Percentiles rank a stretch among this genome's conserved stretches.
These are phyloP conservation scores for Tragelaphus eurycerus DNA, from an alignment of 2,797 vertebrate species.

Conservation along the genomic window DNA sequence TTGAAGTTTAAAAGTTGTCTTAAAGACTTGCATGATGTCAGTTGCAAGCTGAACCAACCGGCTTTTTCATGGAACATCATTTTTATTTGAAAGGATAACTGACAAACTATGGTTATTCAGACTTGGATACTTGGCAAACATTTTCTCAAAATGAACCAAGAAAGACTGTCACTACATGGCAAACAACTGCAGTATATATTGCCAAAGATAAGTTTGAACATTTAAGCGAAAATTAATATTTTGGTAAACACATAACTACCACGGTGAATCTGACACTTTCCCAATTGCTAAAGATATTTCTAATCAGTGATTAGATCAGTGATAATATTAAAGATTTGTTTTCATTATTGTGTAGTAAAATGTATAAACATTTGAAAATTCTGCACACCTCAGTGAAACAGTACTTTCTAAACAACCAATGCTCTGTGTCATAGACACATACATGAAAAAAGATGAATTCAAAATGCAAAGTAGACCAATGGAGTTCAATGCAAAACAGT, in stretches of 20 bases:
- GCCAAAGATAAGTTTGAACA: background rate
- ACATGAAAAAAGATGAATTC: background rate
- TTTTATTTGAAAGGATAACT: constrained; percentile 13
- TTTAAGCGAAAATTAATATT: constrained; percentile 26
- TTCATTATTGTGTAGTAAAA: background rate
- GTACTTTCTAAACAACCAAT: background rate
- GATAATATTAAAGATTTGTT: background rate
- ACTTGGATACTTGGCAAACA: background rate
- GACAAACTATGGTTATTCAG: background rate
- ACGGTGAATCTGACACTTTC: background rate
- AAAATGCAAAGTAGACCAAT: background rate
- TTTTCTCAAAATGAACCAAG: constrained; percentile 21
- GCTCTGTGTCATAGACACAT: background rate
- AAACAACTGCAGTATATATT: background rate
- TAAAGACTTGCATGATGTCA: background rate
- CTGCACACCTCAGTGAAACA: background rate
- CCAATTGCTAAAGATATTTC: background rate
- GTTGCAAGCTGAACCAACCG: background rate
- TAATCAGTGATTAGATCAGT: background rate
- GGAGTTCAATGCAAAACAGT: background rate
- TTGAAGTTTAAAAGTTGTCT: background rate
- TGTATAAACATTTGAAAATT: background rate
- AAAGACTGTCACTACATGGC: background rate
- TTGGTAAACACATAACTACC: background rate
- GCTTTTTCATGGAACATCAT: background rate